phyloP scores from a whole-genome alignment of 2,888 invertebrate species.

The Cephus pulcher region DNA sequence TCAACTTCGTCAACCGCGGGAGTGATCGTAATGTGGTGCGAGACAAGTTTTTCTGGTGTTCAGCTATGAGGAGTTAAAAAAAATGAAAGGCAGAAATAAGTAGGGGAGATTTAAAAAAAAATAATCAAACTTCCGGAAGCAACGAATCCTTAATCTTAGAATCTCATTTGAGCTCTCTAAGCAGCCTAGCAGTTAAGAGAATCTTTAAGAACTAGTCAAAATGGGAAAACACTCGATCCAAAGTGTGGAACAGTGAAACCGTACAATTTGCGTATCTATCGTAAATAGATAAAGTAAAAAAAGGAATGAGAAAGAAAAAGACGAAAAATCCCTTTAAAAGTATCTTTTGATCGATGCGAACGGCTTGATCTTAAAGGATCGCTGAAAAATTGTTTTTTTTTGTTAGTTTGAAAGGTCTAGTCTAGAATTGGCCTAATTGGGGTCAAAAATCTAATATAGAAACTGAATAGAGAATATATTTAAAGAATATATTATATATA shows the following conservation, averaged over 20 bases:
- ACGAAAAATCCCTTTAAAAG: not conserved
- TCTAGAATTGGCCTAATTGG: conserved; percentile 38
- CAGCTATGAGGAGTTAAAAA: not conserved
- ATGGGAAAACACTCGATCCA: not conserved
- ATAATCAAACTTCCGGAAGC: conserved; percentile 42
- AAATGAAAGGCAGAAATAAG: conserved; percentile 8
- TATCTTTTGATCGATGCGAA: not conserved
- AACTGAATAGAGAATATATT: conserved; percentile 50
- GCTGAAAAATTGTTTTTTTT: not conserved
- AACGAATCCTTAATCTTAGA: conserved; percentile 44
- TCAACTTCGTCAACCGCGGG: not conserved
- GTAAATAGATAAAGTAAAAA: not conserved
- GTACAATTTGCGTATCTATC: not conserved
- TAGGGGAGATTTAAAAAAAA: conserved; percentile 8
- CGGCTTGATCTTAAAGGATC: not conserved
- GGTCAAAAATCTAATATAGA: conserved; percentile 34
- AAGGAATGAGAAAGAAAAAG: not conserved
- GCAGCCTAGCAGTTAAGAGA: not conserved
- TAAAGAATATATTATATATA: conserved; percentile 41
- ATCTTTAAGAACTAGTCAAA: not conserved
- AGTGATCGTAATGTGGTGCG: not conserved
- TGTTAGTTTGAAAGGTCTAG: conserved; percentile 37
- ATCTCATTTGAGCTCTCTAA: conserved; percentile 4
- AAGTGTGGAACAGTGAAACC: not conserved
- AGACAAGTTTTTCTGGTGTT: not conserved